A percentile compares a stretch with the other conserved stretches of the same genome.
These are phyloP conservation scores for Chrysotoxum bicinctum DNA, from an alignment of 2,888 invertebrate genomes.

Conservation along the genomic window DNA sequence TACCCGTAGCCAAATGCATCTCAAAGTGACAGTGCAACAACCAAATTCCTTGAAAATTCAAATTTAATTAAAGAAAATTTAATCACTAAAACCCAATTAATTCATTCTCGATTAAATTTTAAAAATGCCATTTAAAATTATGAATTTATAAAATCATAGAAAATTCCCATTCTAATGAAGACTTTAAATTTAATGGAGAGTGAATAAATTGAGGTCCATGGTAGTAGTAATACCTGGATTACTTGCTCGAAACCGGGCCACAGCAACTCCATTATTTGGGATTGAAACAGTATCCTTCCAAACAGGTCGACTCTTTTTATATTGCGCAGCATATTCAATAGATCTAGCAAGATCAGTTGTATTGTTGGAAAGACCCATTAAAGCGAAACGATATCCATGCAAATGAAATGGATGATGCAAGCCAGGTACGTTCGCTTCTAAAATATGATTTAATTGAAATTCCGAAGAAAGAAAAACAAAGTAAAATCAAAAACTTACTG, in stretches of 20 bases:
- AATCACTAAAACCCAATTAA: too few relatives aligned
- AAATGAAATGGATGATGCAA: slow-evolving; percentile 80
- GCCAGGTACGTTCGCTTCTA: slow-evolving; percentile 74
- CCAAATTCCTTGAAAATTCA: slow-evolving; percentile 75
- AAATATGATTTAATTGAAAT: background rate
- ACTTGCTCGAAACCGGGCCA: slow-evolving; percentile 76
- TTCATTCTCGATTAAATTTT: too few relatives aligned
- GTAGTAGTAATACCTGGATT: slow-evolving; percentile 76
- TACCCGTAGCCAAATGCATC: slow-evolving; percentile 76
- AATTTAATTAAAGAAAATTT: too few relatives aligned
- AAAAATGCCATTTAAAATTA: background rate
- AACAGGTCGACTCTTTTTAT: slow-evolving; percentile 73
- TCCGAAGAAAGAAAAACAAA: background rate
- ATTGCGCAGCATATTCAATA: slow-evolving; percentile 3
- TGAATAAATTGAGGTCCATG: too few relatives aligned
- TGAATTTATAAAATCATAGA: too few relatives aligned
- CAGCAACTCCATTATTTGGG: slow-evolving; percentile 77
- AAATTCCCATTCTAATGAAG: too few relatives aligned
- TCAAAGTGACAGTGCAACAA: slow-evolving; percentile 78
- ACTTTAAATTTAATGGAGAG: too few relatives aligned
- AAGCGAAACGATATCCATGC: slow-evolving; percentile 79
- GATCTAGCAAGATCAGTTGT: slow-evolving; percentile 61
- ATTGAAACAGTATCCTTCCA: slow-evolving; percentile 79
- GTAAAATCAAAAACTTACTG: slow-evolving; percentile 74
- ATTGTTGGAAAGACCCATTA: slow-evolving; percentile 76